These are phyloP conservation scores for Diplogasteroides magnus DNA, from an alignment of 1,140 invertebrate species.

Conservation along the genomic window DNA sequence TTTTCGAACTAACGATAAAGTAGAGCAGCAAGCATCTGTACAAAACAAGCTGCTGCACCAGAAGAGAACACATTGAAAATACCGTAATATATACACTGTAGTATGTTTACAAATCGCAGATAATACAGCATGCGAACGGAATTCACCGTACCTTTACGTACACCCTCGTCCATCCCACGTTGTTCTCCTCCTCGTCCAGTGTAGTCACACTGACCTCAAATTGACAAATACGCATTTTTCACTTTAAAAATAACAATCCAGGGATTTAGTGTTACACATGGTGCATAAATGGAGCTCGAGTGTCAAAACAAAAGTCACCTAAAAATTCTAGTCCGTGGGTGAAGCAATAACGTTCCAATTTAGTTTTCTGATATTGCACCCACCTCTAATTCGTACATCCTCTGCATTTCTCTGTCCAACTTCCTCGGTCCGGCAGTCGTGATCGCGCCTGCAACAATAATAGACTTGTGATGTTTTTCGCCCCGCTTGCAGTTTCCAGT, in stretches of 20 bases:
- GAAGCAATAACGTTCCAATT: not conserved
- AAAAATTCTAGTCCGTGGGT: no score
- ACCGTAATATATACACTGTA: no score
- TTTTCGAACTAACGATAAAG: no score
- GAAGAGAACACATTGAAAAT: no score
- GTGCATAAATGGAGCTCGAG: no score
- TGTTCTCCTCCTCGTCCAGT: not conserved
- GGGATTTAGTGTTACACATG: not conserved
- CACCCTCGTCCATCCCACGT: not conserved
- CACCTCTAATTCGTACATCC: constrained; percentile 78
- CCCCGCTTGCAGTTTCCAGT: no score
- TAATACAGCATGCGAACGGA: no score
- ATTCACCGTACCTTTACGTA: no score
- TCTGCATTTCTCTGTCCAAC: constrained; percentile 76
- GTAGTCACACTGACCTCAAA: not conserved
- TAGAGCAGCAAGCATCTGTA: no score
- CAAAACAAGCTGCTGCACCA: no score
- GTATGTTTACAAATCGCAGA: no score
- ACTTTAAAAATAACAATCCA: not conserved
- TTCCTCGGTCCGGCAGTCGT: constrained; percentile 58
- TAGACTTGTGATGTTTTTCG: no score
- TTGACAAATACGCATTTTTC: not conserved
- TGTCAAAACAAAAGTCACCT: constrained; percentile 71
- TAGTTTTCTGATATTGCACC: not conserved
- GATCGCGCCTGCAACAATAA: constrained; percentile 68